A percentile compares a stretch with the other conserved stretches of the same genome.
Conservation (phyloP, 2,113 vertebrate species). For the Lepus europaeus region DNA sequence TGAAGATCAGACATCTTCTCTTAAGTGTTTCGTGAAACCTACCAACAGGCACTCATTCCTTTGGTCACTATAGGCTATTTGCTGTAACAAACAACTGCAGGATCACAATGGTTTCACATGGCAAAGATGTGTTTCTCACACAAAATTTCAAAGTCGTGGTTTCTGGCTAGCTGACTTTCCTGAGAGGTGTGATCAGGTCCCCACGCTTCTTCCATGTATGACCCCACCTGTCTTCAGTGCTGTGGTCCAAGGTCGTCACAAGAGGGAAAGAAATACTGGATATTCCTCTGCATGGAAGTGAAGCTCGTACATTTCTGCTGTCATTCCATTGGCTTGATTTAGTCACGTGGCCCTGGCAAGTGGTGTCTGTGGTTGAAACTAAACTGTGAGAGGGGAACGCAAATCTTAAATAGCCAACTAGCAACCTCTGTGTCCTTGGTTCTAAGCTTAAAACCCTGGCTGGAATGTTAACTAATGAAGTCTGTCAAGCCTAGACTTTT, state of each 20-base stretch:
- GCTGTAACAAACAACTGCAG: not conserved
- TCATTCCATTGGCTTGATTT: not conserved
- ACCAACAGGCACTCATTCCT: not conserved
- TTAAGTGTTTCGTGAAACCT: not conserved
- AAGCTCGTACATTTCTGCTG: not conserved
- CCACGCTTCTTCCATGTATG: not conserved
- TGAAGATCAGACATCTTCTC: not conserved
- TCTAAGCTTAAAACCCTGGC: not conserved
- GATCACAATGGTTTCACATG: not conserved
- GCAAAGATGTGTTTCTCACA: not conserved
- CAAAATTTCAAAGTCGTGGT: not conserved
- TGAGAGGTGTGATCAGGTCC: not conserved
- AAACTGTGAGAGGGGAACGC: not conserved
- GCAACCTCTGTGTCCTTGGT: not conserved
- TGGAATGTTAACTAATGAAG: conserved; percentile 5
- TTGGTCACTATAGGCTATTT: not conserved
- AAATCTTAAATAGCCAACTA: not conserved
- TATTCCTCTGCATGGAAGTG: not conserved
- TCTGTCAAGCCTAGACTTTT: not conserved
- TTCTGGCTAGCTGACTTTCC: not conserved
- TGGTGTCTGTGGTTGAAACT: not conserved
- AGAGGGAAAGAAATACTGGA: not conserved
- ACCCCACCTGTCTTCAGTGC: not conserved
- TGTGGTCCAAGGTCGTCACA: not conserved
- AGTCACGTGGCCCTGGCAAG: not conserved